phyloP scores from a whole-genome alignment of 2,888 invertebrate species.

The Nymphalis urticae region DNA sequence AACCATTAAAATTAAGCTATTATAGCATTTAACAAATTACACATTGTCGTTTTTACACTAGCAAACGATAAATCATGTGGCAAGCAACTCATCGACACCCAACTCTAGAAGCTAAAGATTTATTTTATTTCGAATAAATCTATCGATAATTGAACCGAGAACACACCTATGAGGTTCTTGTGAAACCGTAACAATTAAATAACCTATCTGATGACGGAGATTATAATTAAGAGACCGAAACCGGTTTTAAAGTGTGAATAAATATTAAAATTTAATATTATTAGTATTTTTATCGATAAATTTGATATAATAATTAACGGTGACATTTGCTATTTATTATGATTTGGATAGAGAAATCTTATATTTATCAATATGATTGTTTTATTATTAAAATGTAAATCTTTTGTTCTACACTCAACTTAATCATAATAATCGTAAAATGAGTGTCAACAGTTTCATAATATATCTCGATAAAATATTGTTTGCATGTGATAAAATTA shows the following conservation, averaged over 20 bases:
- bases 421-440: conserved; percentile 11
- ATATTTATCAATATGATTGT: not conserved
- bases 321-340: not conserved
- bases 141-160: conserved; percentile 48
- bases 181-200: conserved; percentile 47
- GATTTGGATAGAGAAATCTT: not conserved
- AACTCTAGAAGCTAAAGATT: conserved; percentile 39
- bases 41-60: conserved; percentile 41
- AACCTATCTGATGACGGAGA: conserved; percentile 52
- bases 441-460: conserved; percentile 7
- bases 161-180: conserved; percentile 54
- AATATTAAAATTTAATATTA: conserved; percentile 35
- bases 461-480: conserved; percentile 11
- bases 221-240: conserved; percentile 53
- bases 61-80: conserved; percentile 41
- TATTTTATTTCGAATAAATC: conserved; percentile 50
- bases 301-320: not conserved
- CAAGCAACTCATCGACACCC: conserved; percentile 39
- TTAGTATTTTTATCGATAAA: not conserved
- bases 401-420: conserved; percentile 1
- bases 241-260: conserved; percentile 48
- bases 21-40: conserved; percentile 41
- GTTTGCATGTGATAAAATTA: conserved; percentile 17
- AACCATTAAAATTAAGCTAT: conserved; percentile 42
- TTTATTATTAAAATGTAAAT: not conserved